Base-by-base conservation (phyloP, 92 coral and sea anemone species). In the Isaurus tuberculatus region DNA sequence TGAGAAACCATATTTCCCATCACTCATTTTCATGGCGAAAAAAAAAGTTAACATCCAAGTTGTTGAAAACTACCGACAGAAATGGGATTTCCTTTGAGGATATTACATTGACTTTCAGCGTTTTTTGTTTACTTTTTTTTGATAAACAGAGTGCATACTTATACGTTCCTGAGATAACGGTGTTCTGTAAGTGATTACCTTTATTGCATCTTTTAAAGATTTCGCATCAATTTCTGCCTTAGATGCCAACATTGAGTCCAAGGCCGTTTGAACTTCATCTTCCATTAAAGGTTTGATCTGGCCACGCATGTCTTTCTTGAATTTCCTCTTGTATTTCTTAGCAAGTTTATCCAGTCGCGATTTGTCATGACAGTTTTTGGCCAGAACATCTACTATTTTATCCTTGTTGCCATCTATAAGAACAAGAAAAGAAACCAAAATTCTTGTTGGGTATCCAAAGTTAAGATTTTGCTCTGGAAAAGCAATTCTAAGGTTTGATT, bases 241-340 rank as follows among this genome's bases (percentile, higher is more conserved):
- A 2, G 90, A 87, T 77, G 89, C 79, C 25, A 95, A 84, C 25
- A 95, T 65, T 31, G 92, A 90, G 33, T 90, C 91, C 13, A 93
- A 82, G 0, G 97, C 98, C 22, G 93, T 93, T 71, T 93, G 92
- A 4, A 91, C 77, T 63, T 86, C 91, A 5, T 91, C 97, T 57
- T 94, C 94, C 53, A 88, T 92, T 63, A 91, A 40, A 1, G 97
- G 89, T 23, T 93, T 88, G 14, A 95, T 32, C 9, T 89, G 89
- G 40, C 87, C 97, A 31, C 89, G 81, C 22, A 95, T 32, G 40
- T 86, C 98, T 93, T 95, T 89, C 15, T 86, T 85, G 88, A 93
- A 88, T 60, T 89, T 85, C 31, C 84, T 79, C 26, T 88, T 79
- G 81, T 91, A 95, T 37, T 89, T 92, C 13, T 89, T 93, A 70